Percentiles rank a stretch among this genome's conserved stretches.
Conservation (phyloP, 2,888 invertebrate species). For the Philonicus albiceps region DNA sequence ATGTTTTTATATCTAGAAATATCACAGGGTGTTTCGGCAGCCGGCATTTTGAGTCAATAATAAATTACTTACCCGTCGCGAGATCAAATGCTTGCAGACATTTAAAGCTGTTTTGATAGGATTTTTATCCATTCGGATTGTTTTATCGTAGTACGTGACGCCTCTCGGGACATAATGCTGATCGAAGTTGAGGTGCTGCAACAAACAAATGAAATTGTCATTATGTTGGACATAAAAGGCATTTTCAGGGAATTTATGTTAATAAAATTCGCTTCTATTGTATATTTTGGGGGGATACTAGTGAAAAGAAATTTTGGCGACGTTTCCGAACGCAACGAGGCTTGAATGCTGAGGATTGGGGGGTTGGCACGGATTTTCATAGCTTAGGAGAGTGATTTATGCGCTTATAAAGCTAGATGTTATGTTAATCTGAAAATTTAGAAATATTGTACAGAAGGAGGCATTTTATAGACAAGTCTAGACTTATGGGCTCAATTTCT, state of each 20-base stretch:
- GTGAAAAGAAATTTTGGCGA: background rate
- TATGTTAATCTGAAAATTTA: background rate
- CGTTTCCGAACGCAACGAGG: background rate
- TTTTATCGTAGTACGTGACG: conserved; percentile 85
- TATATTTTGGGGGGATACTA: background rate
- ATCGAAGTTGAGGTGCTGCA: conserved; percentile 84
- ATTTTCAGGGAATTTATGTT: background rate
- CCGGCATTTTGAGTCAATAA: background rate
- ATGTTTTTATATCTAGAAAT: background rate
- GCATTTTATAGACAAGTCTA: background rate
- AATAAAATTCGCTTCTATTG: background rate
- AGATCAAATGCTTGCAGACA: conserved; percentile 91
- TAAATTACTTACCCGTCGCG: conserved; percentile 72
- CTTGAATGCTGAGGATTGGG: background rate
- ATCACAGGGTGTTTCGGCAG: background rate
- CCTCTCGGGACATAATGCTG: conserved; percentile 83
- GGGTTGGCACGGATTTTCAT: background rate
- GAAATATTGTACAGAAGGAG: background rate
- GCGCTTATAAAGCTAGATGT: background rate
- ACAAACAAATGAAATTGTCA: conserved; percentile 13
- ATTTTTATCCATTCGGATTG: conserved; percentile 93
- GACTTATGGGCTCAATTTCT: background rate
- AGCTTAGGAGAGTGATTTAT: background rate
- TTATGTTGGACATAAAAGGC: background rate
- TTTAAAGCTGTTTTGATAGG: conserved; percentile 93